These are phyloP conservation scores for Rousettus madagascariensis DNA, from an alignment of 2,797 vertebrate species.

Conservation along the genomic window DNA sequence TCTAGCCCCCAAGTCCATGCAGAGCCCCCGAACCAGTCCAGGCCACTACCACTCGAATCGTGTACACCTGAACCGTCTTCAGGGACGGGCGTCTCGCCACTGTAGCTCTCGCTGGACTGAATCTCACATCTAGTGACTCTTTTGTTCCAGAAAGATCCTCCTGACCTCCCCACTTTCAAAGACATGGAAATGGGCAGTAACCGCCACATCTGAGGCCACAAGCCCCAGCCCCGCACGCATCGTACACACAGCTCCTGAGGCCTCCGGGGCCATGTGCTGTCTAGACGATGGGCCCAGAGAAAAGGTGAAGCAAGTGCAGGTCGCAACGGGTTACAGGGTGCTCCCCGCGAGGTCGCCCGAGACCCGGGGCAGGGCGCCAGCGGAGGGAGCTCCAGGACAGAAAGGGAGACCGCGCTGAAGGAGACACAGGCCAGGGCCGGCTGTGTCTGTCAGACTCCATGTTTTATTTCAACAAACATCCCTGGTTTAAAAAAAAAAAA, in stretches of 20 bases:
- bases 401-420: background rate
- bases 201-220: background rate
- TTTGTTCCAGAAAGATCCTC: background rate
- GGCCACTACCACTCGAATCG: background rate
- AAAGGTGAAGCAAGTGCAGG: background rate
- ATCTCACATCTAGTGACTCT: background rate
- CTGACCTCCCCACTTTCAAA: background rate
- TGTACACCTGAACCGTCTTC: background rate
- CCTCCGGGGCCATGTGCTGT: background rate
- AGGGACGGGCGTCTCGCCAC: background rate
- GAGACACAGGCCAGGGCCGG: background rate
- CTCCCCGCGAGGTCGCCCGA: background rate
- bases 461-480: constrained; percentile 80
- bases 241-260: background rate
- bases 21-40: background rate
- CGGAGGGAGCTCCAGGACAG: background rate
- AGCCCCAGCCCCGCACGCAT: background rate
- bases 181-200: background rate
- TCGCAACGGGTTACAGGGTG: background rate
- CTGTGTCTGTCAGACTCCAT: constrained; percentile 60
- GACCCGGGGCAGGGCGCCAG: background rate
- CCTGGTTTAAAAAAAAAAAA: constrained; percentile 73
- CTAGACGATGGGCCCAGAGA: background rate
- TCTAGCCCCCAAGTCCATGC: background rate
- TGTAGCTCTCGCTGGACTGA: background rate